These are phyloP conservation scores for Anoplopoma fimbria DNA, from an alignment of 2,113 vertebrate species.

Conservation along the genomic window DNA sequence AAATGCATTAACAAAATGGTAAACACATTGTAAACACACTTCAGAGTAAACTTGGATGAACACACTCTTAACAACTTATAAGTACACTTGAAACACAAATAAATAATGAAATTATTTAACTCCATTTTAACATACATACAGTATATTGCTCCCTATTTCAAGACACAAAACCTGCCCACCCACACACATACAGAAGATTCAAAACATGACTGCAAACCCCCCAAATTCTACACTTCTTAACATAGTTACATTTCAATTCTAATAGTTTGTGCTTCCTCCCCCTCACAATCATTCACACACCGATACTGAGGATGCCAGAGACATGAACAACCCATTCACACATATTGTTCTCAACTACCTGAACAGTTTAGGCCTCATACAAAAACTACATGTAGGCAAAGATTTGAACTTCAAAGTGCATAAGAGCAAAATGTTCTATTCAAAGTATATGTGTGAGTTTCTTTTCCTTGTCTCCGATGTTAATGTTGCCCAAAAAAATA, in stretches of 20 bases:
- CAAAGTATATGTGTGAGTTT: not conserved
- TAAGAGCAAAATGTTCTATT: constrained; percentile 44
- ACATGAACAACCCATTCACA: constrained; percentile 29
- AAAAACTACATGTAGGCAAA: constrained; percentile 58
- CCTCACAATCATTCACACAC: constrained; percentile 16
- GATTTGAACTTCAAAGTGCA: constrained; percentile 66
- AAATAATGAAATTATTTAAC: constrained; percentile 60
- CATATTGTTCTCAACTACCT: constrained; percentile 14
- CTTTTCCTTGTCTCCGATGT: constrained; percentile 16
- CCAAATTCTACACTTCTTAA: constrained; percentile 6
- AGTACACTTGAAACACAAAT: constrained; percentile 79
- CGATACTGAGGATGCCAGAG: constrained; percentile 24
- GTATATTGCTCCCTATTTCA: constrained; percentile 65
- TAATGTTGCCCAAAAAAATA: not conserved
- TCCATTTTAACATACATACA: constrained; percentile 40
- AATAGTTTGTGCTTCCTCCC: not conserved
- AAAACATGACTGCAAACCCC: constrained; percentile 16
- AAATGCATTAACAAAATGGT: constrained; percentile 1
- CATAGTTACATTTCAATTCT: not conserved
- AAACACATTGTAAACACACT: constrained; percentile 59
- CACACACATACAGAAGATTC: constrained; percentile 31
- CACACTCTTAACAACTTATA: constrained; percentile 55
- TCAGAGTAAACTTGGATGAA: constrained; percentile 48
- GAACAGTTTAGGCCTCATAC: constrained; percentile 35
- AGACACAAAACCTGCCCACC: constrained; percentile 20